These are phyloP conservation scores for Allacma fusca DNA, from an alignment of 2,888 invertebrate species.

Conservation along the genomic window DNA sequence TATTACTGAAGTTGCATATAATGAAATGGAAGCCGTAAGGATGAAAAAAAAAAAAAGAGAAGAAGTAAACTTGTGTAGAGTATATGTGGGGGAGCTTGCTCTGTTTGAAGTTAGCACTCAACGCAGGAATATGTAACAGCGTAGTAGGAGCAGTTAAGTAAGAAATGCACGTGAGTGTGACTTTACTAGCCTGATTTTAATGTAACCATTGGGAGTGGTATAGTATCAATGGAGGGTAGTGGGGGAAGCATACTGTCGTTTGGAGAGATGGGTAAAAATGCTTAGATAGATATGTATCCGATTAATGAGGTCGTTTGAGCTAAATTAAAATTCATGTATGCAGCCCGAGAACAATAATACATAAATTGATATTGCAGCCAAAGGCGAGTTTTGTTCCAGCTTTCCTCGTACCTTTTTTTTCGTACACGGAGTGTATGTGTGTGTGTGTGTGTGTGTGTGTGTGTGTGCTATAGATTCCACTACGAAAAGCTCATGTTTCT, in stretches of 20 bases:
- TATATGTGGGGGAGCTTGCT: too few species aligned
- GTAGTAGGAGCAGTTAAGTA: neutral
- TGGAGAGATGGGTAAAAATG: slow-evolving; percentile 18
- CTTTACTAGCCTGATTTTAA: neutral
- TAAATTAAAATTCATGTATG: slow-evolving; percentile 42
- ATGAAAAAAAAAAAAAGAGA: too few species aligned
- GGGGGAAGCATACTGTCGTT: neutral
- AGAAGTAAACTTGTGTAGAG: too few species aligned
- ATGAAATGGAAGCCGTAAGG: too few species aligned
- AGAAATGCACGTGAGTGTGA: slow-evolving; percentile 5
- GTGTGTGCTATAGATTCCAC: too few species aligned
- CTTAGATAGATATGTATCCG: slow-evolving; percentile 41
- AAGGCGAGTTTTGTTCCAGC: slow-evolving; percentile 22
- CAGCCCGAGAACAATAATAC: slow-evolving; percentile 30
- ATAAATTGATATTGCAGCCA: slow-evolving; percentile 25
- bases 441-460: too few species aligned
- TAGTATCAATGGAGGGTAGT: neutral
- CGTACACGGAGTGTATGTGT: too few species aligned
- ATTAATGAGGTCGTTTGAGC: slow-evolving; percentile 46
- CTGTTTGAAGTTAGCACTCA: too few species aligned
- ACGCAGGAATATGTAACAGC: too few species aligned
- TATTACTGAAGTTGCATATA: too few species aligned
- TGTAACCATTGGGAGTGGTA: neutral
- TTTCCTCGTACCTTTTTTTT: slow-evolving; percentile 8
- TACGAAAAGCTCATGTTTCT: too few species aligned